phyloP scores from a whole-genome alignment of 2,113 vertebrate species.

The Pterophyllum scalare region DNA sequence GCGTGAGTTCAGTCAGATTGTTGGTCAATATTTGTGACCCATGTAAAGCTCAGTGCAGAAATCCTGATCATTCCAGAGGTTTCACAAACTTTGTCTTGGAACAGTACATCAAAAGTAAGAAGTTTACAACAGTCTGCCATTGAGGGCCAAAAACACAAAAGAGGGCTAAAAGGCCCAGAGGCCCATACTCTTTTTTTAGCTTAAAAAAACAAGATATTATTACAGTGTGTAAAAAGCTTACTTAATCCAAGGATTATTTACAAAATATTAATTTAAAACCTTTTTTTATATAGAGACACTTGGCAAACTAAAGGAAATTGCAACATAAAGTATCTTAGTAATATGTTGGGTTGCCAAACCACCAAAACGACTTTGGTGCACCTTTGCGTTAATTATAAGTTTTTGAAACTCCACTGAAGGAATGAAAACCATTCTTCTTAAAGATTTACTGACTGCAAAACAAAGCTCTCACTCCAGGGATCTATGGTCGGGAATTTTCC shows the following conservation, averaged over 20 bases:
- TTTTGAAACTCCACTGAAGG: not conserved
- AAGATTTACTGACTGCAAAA: not conserved
- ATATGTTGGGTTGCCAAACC: not conserved
- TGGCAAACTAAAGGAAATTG: not conserved
- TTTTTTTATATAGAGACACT: not conserved
- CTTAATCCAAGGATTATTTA: not conserved
- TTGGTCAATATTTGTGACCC: not conserved
- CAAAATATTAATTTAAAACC: not conserved
- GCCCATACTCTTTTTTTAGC: not conserved
- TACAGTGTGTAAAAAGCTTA: slow-evolving; percentile 1
- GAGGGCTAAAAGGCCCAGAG: not conserved
- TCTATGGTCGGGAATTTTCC: not conserved
- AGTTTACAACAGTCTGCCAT: not conserved
- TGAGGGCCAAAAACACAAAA: not conserved
- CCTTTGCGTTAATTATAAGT: not conserved
- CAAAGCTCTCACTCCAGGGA: not conserved
- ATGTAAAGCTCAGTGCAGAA: not conserved
- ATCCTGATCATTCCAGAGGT: not conserved
- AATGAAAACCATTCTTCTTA: not conserved
- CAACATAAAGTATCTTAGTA: not conserved
- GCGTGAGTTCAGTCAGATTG: not conserved
- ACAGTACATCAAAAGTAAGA: not conserved
- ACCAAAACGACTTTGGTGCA: not conserved
- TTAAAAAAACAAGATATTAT: slow-evolving; percentile 4
- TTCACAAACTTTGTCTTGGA: not conserved